A percentile compares a stretch with the other conserved stretches of the same genome.
Conservation (phyloP, 2,888 invertebrate genomes). For the Hemicrepidius hirtus region DNA sequence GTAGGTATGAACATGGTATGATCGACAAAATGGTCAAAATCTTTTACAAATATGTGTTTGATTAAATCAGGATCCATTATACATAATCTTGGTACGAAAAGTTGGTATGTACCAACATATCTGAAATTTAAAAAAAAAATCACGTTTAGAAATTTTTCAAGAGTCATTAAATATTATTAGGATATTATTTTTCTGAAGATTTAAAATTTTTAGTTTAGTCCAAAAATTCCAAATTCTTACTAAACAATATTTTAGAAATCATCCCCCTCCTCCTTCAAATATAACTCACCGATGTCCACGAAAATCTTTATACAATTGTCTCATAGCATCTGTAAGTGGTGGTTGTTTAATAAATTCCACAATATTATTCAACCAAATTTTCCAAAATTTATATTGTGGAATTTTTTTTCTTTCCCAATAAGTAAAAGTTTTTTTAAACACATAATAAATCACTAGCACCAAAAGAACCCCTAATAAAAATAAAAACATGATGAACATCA, state of each 20-base stretch:
- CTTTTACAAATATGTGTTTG: conserved; percentile 67
- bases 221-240: too few relatives aligned
- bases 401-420: conserved; percentile 51
- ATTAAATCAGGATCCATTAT: conserved; percentile 64
- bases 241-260: too few relatives aligned
- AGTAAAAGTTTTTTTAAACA: conserved; percentile 34
- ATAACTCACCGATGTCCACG: conserved; percentile 55
- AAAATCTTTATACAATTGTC: conserved; percentile 55
- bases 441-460: conserved; percentile 10
- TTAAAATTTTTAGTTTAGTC: too few relatives aligned
- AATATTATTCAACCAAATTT: conserved; percentile 48
- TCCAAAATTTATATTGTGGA: conserved; percentile 34
- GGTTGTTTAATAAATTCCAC: conserved; percentile 39
- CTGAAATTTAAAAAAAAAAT: conserved; percentile 50
- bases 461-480: neutral
- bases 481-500: neutral
- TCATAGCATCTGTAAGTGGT: conserved; percentile 45
- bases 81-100: conserved; percentile 57
- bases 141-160: too few relatives aligned
- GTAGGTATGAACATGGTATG: conserved; percentile 61
- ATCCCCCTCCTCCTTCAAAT: neutral
- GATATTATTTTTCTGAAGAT: too few relatives aligned
- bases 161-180: too few relatives aligned
- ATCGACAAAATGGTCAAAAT: conserved; percentile 69
- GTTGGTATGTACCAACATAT: conserved; percentile 60